Conservation (phyloP, 2,888 invertebrate genomes). For the Eristalis pertinax region DNA sequence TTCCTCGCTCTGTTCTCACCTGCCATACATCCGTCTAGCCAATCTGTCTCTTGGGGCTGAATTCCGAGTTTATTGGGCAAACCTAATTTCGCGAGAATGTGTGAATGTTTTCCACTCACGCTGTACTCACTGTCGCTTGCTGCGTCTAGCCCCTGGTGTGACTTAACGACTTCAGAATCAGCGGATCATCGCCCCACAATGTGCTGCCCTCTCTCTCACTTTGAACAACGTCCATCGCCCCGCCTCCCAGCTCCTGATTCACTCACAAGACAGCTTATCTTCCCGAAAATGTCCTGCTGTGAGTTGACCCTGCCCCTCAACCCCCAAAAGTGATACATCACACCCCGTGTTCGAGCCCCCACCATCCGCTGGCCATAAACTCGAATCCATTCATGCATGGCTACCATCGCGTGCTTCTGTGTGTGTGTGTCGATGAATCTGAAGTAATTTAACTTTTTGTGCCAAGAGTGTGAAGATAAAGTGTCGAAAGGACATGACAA, state of each 20-base stretch:
- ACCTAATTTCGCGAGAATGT: too few species aligned
- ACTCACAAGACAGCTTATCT: neutral
- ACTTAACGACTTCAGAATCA: neutral
- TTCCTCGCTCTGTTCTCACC: too few species aligned
- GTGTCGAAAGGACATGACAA: constrained; percentile 68
- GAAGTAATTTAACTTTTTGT: constrained; percentile 72
- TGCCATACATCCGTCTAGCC: too few species aligned
- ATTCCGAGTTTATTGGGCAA: too few species aligned
- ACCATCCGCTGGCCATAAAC: constrained; percentile 41
- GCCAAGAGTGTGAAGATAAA: constrained; percentile 68
- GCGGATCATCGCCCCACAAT: too few species aligned
- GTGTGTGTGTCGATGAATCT: neutral
- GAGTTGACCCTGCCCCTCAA: neutral
- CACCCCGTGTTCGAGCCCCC: too few species aligned
- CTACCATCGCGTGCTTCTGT: neutral
- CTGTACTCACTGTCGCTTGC: too few species aligned
- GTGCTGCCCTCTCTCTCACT: neutral
- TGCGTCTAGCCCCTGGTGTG: neutral
- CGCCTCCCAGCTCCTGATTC: neutral
- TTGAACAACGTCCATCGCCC: neutral
- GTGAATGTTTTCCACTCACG: neutral
- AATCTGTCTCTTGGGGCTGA: too few species aligned
- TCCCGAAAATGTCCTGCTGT: neutral
- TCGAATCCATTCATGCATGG: constrained; percentile 65
- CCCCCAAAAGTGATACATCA: too few species aligned